Evolutionary conservation across 2,797 vertebrate species (phyloP).

Genomic region (Sebastes vulpes): DNA sequence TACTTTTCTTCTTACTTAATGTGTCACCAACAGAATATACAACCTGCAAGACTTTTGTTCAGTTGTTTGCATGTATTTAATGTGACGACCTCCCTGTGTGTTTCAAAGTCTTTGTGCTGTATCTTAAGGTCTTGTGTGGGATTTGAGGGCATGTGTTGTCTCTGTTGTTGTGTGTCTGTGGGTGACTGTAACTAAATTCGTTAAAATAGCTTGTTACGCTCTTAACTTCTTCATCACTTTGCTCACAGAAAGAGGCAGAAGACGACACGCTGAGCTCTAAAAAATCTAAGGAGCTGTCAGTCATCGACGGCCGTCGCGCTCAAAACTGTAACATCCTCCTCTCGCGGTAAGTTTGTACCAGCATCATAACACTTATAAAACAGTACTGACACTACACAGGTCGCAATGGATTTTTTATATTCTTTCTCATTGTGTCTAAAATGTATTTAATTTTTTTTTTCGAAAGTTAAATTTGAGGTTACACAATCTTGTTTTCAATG

Average conservation of each 20-base stretch:
- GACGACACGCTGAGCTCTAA: conserved; percentile 93
- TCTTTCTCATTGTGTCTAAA: not conserved
- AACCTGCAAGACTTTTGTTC: not conserved
- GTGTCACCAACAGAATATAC: not conserved
- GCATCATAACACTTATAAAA: not conserved
- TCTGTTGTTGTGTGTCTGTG: not conserved
- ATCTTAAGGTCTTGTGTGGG: conserved; percentile 2
- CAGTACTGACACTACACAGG: not conserved
- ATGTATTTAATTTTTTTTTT: not conserved
- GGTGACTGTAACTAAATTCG: conserved; percentile 2
- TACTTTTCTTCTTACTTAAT: not conserved
- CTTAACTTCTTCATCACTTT: not conserved
- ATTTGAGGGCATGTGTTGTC: not conserved
- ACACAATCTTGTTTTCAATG: not conserved
- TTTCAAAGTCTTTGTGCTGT: not conserved
- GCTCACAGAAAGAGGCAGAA: conserved; percentile 90
- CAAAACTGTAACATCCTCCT: conserved; percentile 99
- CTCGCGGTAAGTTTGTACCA: conserved; percentile 85
- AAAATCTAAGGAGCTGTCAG: conserved; percentile 97
- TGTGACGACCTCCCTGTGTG: not conserved
- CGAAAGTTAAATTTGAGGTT: not conserved
- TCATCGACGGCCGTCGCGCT: conserved; percentile 96
- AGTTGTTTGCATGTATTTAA: conserved; percentile 18
- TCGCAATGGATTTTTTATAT: not conserved
- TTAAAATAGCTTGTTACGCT: not conserved